Percentiles rank a stretch among this genome's conserved stretches.
Conservation (phyloP, 2,113 vertebrate genomes). For the Phrynosoma platyrhinos region DNA sequence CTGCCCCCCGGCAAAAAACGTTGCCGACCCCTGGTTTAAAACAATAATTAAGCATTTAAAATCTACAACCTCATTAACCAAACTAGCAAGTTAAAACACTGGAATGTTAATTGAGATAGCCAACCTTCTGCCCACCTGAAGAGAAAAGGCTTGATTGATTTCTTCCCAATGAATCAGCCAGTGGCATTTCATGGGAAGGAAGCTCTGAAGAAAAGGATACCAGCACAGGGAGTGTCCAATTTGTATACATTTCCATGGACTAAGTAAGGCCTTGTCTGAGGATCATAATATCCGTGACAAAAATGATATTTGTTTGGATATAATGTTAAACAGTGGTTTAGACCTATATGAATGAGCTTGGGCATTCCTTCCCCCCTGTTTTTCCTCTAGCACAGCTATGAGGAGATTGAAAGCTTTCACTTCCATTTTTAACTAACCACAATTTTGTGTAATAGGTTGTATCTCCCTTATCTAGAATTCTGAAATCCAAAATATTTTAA, state of each 20-base stretch:
- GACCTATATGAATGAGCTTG: background rate
- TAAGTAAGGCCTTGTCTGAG: background rate
- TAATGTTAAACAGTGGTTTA: background rate
- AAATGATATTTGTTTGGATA: background rate
- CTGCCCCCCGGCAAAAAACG: no score
- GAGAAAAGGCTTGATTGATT: background rate
- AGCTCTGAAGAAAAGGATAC: no score
- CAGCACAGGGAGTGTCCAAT: background rate
- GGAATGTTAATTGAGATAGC: background rate
- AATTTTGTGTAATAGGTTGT: background rate
- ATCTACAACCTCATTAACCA: background rate
- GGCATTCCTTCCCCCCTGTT: background rate
- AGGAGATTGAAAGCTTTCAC: background rate
- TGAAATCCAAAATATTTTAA: no score
- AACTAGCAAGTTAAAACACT: background rate
- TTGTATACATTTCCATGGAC: background rate
- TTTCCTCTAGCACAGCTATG: background rate
- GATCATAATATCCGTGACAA: background rate
- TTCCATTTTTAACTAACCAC: background rate
- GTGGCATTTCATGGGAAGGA: background rate
- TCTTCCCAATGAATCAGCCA: background rate
- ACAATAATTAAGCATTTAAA: background rate
- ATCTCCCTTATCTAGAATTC: no score
- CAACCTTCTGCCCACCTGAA: no score
- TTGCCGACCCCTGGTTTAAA: background rate